Evolutionary conservation across 2,113 vertebrate genomes (phyloP).

Genomic region (Oryctolagus cuniculus): mOryCun1.1 NC_091442.1:21963001-21963500

Average conservation of each 20-base stretch:
- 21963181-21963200: neutral
- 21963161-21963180: neutral
- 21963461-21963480: neutral
- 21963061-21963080: constrained; percentile 51
- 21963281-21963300: neutral
- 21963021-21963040: neutral
- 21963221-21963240: neutral
- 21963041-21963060: too few species aligned
- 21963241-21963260: neutral
- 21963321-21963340: neutral
- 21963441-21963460: neutral
- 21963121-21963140: constrained; percentile 49
- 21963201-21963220: neutral
- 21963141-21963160: constrained; percentile 39
- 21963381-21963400: neutral
- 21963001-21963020: neutral
- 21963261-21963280: neutral
- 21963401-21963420: too few species aligned
- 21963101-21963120: constrained; percentile 35
- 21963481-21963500: too few species aligned
- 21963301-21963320: neutral
- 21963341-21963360: neutral
- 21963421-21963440: neutral
- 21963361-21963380: neutral
- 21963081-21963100: constrained; percentile 56